Percentiles rank a stretch among this genome's conserved stretches.
phyloP scores from a whole-genome alignment of 1,140 invertebrate genomes.

The Caerostris extrusa region DNA sequence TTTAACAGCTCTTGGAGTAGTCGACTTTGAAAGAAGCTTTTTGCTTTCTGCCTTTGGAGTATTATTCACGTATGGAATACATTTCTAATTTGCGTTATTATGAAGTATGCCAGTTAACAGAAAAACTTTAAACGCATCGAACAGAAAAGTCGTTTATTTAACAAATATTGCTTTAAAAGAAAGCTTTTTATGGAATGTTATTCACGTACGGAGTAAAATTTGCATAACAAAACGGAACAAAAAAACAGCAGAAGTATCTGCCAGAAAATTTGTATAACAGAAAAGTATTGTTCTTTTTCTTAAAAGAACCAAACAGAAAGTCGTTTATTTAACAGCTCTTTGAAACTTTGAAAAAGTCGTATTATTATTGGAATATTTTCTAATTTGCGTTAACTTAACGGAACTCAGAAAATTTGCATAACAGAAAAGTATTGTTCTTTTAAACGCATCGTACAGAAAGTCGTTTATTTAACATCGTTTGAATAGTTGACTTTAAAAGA shows the following conservation, averaged over 20 bases:
- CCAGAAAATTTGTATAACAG: neutral
- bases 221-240: too few species aligned
- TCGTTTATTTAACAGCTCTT: constrained; percentile 14
- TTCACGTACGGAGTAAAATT: too few species aligned
- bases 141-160: neutral
- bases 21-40: neutral
- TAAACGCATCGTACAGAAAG: neutral
- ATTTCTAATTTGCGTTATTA: too few species aligned
- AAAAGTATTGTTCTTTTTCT: neutral
- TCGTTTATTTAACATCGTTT: neutral
- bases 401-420: neutral
- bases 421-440: neutral
- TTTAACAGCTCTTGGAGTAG: neutral
- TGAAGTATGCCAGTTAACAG: too few species aligned
- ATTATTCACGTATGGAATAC: neutral
- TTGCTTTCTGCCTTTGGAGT: neutral
- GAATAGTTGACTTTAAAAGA: neutral
- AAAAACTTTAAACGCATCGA: too few species aligned
- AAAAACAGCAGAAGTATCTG: neutral
- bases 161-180: neutral
- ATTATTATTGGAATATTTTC: too few species aligned
- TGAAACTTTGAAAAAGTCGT: too few species aligned
- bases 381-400: too few species aligned
- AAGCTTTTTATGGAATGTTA: neutral
- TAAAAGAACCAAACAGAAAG: neutral